Evolutionary conservation across 1,140 invertebrate species (phyloP), one percentile per base, ranked within the genome.

Genomic region (Vanessa tameamea): DNA sequence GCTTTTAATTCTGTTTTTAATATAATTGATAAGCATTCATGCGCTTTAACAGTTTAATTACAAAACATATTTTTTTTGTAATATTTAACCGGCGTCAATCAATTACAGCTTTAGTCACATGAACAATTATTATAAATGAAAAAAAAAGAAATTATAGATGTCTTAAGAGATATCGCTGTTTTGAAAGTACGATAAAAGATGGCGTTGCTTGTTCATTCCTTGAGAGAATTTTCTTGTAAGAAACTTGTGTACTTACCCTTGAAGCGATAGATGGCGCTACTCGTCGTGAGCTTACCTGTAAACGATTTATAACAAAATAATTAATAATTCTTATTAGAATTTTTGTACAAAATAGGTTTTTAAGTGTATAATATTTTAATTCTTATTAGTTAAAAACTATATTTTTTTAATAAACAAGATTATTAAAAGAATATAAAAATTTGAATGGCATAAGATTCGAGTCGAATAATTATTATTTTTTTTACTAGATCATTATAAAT

Each of bases 211-310:
- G 55, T 13, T 57, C 8, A 57, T 57, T 26, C 16, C 11, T 11
- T 14, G 2, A 15, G 31, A 12, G 9, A 15, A 43, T 1, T 26
- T 31, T 31, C 57, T 61, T 31, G 15, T 61, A 61, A 66, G 47
- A 51, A 66, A 12, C 3, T 16, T 15, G 16, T 26, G 31, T 11
- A 78, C 73, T 78, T 67, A 78, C 76, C 50, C 9, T 59, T 15
- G 6, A 15, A 12, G 12, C 72, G 48, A 20, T 55, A 79, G 78
- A 77, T 76, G 75, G 78, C 75, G 78, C 61, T 69, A 26, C 50
- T 20, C 13, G 47, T n/a, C 43, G 59, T n/a, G 57, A 47, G 7
- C 43, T 67, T 43, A 53, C 26, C 57, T 61, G 57, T 12, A 61
- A 61, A 14, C 4, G 14, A 61, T 23, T 31, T n/a, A n/a, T n/a